These are phyloP conservation scores for Pseudomyrmex dendroicus DNA, from an alignment of 1,140 invertebrate genomes.

Conservation along the genomic window DNA sequence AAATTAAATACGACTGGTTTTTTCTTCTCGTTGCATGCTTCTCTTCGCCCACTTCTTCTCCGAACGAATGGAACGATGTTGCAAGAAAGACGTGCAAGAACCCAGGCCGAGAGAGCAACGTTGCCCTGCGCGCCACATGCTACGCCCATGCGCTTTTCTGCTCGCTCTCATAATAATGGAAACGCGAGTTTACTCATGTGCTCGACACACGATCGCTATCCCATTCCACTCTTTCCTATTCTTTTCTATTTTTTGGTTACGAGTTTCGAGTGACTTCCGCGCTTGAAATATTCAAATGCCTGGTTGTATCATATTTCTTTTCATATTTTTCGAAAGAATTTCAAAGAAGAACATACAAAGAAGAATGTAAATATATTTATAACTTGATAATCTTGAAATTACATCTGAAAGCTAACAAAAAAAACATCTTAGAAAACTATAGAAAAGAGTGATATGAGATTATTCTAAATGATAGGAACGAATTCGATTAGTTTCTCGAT, in stretches of 20 bases:
- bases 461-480: neutral
- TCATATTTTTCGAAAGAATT: too few relatives aligned
- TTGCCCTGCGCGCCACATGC: conserved; percentile 60
- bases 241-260: conserved; percentile 23
- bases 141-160: conserved; percentile 58
- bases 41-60: conserved; percentile 66
- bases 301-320: too few relatives aligned
- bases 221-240: conserved; percentile 44
- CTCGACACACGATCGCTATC: conserved; percentile 72
- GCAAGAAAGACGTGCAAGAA: conserved; percentile 65
- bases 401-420: neutral
- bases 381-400: too few relatives aligned
- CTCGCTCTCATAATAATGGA: conserved; percentile 75
- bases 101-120: conserved; percentile 48
- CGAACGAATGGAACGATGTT: conserved; percentile 39
- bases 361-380: too few relatives aligned
- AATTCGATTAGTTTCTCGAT: neutral
- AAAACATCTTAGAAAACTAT: neutral
- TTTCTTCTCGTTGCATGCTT: conserved; percentile 38
- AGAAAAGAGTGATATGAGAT: neutral
- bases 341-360: too few relatives aligned
- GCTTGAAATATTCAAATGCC: neutral
- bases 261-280: neutral
- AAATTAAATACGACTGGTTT: conserved; percentile 45
- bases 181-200: conserved; percentile 71